phyloP scores from a whole-genome alignment of 2,797 vertebrate species.

The Pantherophis vulpinus region DNA sequence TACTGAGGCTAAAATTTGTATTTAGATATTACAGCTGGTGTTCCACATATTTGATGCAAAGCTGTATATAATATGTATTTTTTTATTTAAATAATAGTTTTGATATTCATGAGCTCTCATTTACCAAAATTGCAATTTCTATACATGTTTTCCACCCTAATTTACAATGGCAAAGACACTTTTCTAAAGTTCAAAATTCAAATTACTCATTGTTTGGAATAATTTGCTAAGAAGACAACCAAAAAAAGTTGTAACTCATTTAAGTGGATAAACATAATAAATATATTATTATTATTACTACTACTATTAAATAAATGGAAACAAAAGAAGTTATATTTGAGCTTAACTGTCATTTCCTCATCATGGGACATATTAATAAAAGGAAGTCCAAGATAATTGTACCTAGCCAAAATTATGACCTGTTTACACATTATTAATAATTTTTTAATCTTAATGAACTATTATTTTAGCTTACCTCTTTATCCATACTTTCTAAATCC shows the following conservation, averaged over 20 bases:
- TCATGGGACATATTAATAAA: neutral
- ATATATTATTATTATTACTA: neutral
- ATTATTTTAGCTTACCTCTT: conserved; percentile 82
- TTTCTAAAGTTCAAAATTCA: neutral
- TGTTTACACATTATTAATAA: neutral
- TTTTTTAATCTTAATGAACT: neutral
- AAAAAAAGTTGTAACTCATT: neutral
- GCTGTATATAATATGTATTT: neutral
- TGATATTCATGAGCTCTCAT: neutral
- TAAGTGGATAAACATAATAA: neutral
- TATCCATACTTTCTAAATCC: conserved; percentile 98
- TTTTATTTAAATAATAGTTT: neutral
- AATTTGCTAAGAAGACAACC: neutral
- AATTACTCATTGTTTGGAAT: neutral
- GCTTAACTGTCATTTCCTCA: neutral
- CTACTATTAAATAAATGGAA: neutral
- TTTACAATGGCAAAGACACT: neutral
- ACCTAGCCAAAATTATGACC: neutral
- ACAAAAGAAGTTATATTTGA: neutral
- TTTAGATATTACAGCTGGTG: neutral
- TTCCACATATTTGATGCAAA: neutral
- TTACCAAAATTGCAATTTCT: neutral
- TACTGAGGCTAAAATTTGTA: neutral
- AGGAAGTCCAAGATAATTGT: neutral
- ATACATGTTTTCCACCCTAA: neutral